Conservation (phyloP, 2,113 vertebrate species). For the Pseudorectes ferrugineus region DNA sequence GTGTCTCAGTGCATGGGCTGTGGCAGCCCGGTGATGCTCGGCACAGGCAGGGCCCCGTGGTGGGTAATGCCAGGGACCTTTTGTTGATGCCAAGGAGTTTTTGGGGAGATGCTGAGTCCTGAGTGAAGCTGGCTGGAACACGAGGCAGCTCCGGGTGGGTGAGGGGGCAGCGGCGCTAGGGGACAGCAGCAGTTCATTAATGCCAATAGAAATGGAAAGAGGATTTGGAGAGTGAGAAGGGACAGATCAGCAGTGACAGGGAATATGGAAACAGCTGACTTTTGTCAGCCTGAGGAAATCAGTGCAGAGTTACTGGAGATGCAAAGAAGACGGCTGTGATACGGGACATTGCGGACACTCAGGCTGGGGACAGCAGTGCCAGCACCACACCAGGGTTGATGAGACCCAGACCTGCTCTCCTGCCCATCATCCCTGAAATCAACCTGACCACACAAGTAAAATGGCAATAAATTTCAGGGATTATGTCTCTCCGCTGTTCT, state of each 20-base stretch:
- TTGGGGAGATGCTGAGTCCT: neutral
- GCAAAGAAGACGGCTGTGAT: rapidly evolving
- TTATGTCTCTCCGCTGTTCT: neutral
- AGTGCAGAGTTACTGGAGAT: neutral
- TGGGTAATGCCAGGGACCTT: neutral
- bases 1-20: neutral
- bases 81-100: neutral
- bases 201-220: neutral
- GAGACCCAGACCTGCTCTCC: neutral
- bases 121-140: neutral
- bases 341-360: neutral
- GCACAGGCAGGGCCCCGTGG: neutral
- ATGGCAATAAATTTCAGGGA: neutral
- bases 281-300: neutral
- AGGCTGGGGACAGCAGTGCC: neutral
- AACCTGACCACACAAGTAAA: neutral
- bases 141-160: neutral
- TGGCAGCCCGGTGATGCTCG: neutral
- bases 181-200: neutral
- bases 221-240: neutral
- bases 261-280: neutral
- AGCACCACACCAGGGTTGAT: neutral
- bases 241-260: neutral
- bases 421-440: neutral
- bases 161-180: rapidly evolving